phyloP scores from a whole-genome alignment of 2,113 vertebrate species.

The Sturnus vulgaris region DNA sequence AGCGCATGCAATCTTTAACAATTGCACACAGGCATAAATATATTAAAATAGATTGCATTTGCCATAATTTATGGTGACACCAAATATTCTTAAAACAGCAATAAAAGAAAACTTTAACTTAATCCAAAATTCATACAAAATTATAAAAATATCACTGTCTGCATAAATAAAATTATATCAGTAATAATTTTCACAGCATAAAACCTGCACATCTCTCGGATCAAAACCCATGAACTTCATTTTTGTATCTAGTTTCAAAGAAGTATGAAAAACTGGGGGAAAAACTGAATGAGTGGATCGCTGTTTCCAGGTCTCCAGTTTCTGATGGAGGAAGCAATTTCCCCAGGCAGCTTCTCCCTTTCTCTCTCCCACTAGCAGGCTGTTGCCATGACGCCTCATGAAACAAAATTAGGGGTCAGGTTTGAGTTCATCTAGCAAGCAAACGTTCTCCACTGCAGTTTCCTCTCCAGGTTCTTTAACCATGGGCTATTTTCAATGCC shows the following conservation, averaged over 20 bases:
- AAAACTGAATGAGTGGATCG: not conserved
- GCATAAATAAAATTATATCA: not conserved
- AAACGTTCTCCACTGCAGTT: conserved; percentile 1
- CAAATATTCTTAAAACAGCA: not conserved
- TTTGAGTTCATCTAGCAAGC: conserved; percentile 48
- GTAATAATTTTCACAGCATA: not conserved
- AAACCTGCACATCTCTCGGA: not conserved
- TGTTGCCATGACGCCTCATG: conserved; percentile 53
- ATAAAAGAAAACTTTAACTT: not conserved
- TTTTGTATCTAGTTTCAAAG: not conserved
- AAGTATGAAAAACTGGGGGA: not conserved
- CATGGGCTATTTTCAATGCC: conserved; percentile 24
- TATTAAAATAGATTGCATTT: rapidly evolving
- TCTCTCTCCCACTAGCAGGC: not conserved
- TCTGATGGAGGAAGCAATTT: not conserved
- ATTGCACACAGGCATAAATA: not conserved
- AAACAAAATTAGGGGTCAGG: conserved; percentile 39
- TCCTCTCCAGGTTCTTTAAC: conserved; percentile 3
- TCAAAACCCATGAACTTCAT: not conserved
- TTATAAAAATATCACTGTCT: not conserved
- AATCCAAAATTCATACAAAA: not conserved
- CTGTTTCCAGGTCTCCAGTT: not conserved
- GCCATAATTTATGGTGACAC: not conserved
- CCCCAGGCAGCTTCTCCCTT: not conserved
- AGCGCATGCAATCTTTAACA: not conserved